Percentiles rank a stretch among this genome's conserved stretches.
Evolutionary conservation across 1,140 invertebrate species (phyloP).

Genomic region (Pteromalus puparum): DNA sequence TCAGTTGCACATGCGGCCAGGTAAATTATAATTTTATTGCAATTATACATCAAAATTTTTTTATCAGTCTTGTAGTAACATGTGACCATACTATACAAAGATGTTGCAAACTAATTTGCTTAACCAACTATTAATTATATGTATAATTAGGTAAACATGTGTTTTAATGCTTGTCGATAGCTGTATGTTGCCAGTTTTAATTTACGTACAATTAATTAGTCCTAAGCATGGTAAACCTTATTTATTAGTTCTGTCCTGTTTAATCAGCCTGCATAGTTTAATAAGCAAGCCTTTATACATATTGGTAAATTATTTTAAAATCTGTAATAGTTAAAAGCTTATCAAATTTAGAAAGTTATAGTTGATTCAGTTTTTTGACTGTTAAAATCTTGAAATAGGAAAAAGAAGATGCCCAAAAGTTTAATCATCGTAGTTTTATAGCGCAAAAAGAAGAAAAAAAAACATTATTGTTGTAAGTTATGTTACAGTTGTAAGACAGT

Average conservation of each 20-base stretch:
- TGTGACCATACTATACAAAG: not conserved
- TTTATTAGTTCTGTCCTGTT: not conserved
- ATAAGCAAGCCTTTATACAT: too few species aligned
- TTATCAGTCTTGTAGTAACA: not conserved
- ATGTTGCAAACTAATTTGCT: not conserved
- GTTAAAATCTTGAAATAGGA: slow-evolving; percentile 45
- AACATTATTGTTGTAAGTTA: slow-evolving; percentile 60
- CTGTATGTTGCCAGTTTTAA: slow-evolving; percentile 34
- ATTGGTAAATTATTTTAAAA: too few species aligned
- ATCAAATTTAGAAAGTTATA: too few species aligned
- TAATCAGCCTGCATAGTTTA: not conserved
- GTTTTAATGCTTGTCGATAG: slow-evolving; percentile 41
- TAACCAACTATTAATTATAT: not conserved
- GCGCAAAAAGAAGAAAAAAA: slow-evolving; percentile 57
- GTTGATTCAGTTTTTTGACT: slow-evolving; percentile 5
- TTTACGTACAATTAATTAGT: slow-evolving; percentile 20
- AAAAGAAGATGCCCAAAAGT: slow-evolving; percentile 46
- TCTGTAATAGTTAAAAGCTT: too few species aligned
- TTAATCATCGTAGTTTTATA: slow-evolving; percentile 4
- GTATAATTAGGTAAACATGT: not conserved
- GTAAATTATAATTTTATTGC: slow-evolving; percentile 60
- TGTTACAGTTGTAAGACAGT: not conserved
- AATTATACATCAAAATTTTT: not conserved
- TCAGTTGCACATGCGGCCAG: slow-evolving; percentile 63
- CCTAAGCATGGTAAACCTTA: not conserved